Conservation (phyloP, 2,113 vertebrate genomes). For the Neolamprologus modestus region DNA sequence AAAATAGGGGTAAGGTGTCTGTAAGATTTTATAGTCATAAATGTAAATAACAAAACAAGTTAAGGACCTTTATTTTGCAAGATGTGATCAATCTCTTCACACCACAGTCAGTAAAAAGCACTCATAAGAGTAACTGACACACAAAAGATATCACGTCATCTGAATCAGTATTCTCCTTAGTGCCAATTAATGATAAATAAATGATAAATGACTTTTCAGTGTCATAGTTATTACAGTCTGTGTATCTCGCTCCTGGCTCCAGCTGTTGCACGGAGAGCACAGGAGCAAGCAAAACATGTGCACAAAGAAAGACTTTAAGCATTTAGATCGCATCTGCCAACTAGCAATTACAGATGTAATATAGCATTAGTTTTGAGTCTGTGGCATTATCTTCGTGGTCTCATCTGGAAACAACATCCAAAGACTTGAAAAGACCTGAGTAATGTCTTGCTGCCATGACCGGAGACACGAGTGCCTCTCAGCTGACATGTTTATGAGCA, state of each 20-base stretch:
- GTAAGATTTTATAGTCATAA: neutral
- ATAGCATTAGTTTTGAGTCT: neutral
- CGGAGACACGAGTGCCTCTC: neutral
- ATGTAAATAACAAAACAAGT: neutral
- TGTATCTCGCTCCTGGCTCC: neutral
- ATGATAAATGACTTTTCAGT: neutral
- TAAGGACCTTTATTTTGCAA: neutral
- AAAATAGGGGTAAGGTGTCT: neutral
- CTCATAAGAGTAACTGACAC: neutral
- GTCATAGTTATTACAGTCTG: neutral
- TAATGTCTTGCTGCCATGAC: neutral
- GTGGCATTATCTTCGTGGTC: neutral
- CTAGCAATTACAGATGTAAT: neutral
- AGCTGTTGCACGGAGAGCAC: neutral
- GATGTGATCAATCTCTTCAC: neutral
- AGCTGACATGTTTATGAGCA: constrained; percentile 22
- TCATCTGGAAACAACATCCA: constrained; percentile 21
- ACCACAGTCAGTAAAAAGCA: neutral
- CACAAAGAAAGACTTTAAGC: neutral
- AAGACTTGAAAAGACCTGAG: constrained; percentile 19
- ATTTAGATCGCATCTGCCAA: neutral
- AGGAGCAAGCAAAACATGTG: neutral
- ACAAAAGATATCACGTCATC: neutral
- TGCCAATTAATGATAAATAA: neutral
- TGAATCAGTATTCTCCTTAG: neutral